phyloP scores from a whole-genome alignment of 1,140 invertebrate species.

The Drosophila nebulosa region DNA sequence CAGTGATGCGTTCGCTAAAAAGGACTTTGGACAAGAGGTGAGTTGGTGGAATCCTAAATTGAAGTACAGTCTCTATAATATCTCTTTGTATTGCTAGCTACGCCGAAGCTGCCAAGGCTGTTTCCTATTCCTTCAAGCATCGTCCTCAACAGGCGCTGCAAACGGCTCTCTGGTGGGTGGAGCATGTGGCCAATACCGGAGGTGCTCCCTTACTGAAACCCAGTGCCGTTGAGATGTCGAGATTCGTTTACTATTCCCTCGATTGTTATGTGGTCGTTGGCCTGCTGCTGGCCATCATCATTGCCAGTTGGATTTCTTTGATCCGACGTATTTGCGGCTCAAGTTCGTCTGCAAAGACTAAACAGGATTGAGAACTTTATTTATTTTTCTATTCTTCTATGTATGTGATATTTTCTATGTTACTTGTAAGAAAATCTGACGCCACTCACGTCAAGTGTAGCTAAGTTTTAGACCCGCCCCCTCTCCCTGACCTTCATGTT shows the following conservation, averaged over 20 bases:
- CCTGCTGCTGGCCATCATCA: slow-evolving; percentile 23
- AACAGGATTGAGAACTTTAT: neutral
- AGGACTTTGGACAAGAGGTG: slow-evolving; percentile 80
- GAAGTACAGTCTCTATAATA: neutral
- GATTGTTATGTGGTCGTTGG: slow-evolving; percentile 56
- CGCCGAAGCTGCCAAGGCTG: slow-evolving; percentile 63
- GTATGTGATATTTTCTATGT: slow-evolving; percentile 72
- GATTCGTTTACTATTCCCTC: slow-evolving; percentile 69
- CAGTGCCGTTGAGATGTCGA: slow-evolving; percentile 60
- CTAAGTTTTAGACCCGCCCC: neutral
- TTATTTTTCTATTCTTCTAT: slow-evolving; percentile 20
- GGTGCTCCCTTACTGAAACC: slow-evolving; percentile 80
- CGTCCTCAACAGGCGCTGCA: slow-evolving; percentile 61
- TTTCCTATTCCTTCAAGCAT: slow-evolving; percentile 69
- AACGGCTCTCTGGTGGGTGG: slow-evolving; percentile 82
- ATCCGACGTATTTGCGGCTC: slow-evolving; percentile 35
- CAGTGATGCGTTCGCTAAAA: slow-evolving; percentile 82
- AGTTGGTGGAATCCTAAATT: slow-evolving; percentile 17
- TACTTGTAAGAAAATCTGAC: neutral
- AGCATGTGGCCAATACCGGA: slow-evolving; percentile 81
- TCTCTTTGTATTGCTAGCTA: slow-evolving; percentile 17
- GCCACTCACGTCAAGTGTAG: neutral
- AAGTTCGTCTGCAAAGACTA: slow-evolving; percentile 26
- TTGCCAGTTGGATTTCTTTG: slow-evolving; percentile 55
- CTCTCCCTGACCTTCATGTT: neutral